phyloP scores from a whole-genome alignment of 2,888 invertebrate genomes.

The Scaptomyza caliginosa region DNA sequence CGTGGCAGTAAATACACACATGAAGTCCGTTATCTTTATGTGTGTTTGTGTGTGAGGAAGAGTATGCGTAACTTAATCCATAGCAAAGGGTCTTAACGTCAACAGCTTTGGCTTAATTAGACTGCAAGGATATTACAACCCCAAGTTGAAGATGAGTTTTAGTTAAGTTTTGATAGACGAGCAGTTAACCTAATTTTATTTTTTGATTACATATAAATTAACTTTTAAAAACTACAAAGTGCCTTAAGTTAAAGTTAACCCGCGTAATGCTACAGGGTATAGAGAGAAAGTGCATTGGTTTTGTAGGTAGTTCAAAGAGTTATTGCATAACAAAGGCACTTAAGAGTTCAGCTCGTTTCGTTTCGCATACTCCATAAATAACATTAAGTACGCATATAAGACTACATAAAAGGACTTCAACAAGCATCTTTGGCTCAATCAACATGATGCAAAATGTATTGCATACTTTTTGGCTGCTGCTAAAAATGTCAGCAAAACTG shows the following conservation, averaged over 20 bases:
- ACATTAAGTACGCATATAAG: neutral
- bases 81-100: constrained; percentile 16
- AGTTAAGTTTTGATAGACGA: neutral
- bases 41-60: constrained; percentile 6
- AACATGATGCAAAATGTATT: constrained; percentile 10
- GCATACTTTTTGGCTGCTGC: constrained; percentile 50
- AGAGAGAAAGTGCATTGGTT: constrained; percentile 4
- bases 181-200: neutral
- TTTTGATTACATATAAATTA: too few species aligned
- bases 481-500: constrained; percentile 20
- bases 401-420: neutral
- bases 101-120: constrained; percentile 43
- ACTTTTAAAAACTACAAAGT: too few species aligned
- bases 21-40: constrained; percentile 35
- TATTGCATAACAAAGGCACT: constrained; percentile 15
- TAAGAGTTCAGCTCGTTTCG: neutral
- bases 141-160: neutral
- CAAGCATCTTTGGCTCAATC: constrained; percentile 5
- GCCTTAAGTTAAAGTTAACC: too few species aligned
- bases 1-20: neutral
- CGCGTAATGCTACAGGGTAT: constrained; percentile 2
- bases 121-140: constrained; percentile 25
- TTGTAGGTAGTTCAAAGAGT: constrained; percentile 17
- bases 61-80: constrained; percentile 19
- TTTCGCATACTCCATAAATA: neutral